Conservation (phyloP, 2,888 invertebrate species). For the Fragum sueziense region DNA sequence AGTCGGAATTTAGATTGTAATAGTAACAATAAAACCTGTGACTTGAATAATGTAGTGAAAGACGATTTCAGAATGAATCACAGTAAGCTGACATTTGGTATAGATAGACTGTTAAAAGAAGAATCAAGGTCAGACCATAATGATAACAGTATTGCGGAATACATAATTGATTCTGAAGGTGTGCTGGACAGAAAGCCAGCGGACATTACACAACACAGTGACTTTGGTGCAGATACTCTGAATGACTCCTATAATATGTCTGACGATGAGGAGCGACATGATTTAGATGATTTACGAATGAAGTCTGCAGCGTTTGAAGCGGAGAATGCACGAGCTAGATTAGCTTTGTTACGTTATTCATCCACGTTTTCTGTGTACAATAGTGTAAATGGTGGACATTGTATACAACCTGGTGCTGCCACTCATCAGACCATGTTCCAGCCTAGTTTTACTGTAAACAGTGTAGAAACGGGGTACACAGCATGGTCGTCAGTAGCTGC, state of each 20-base stretch:
- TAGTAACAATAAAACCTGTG: background rate
- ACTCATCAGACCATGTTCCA: background rate
- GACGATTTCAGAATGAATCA: background rate
- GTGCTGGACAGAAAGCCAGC: background rate
- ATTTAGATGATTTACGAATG: background rate
- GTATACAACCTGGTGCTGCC: background rate
- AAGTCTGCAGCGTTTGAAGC: constrained; percentile 7
- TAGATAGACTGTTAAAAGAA: constrained; percentile 8
- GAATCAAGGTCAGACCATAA: background rate
- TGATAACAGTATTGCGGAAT: background rate
- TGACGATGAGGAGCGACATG: constrained; percentile 22
- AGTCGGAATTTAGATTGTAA: background rate
- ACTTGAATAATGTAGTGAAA: background rate
- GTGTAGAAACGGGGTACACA: background rate
- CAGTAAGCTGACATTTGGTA: background rate
- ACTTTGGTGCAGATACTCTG: background rate
- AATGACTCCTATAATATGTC: background rate
- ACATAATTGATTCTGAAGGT: too few species aligned
- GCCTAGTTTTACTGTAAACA: background rate
- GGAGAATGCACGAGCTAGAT: constrained; percentile 2
- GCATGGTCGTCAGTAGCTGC: constrained; percentile 34
- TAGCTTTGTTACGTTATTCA: constrained; percentile 27
- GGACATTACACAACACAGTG: background rate
- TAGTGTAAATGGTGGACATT: background rate
- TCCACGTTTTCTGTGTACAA: constrained; percentile 18